phyloP scores from a whole-genome alignment of 2,113 vertebrate species.

The Notarius quadriscutis region DNA sequence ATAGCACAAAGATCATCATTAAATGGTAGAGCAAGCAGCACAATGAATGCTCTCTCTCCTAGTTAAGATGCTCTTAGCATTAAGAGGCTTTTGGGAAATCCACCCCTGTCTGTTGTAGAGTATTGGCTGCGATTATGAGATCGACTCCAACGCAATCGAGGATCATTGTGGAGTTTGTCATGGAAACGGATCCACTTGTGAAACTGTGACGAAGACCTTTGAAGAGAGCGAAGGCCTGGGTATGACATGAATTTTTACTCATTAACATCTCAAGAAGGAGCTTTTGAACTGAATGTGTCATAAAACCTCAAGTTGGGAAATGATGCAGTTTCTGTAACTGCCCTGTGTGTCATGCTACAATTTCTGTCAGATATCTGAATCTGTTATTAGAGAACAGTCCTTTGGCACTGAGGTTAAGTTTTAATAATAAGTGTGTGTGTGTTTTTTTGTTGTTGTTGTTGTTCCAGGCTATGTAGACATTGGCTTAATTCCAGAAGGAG shows the following conservation, averaged over 20 bases:
- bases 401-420: not conserved
- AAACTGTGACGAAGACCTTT: constrained; percentile 84
- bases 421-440: constrained; percentile 15
- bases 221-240: constrained; percentile 85
- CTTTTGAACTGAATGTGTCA: not conserved
- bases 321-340: not conserved
- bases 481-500: constrained; percentile 87
- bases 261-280: not conserved
- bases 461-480: constrained; percentile 88
- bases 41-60: too few species aligned
- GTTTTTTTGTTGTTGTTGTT: too few species aligned
- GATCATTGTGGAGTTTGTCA: constrained; percentile 91
- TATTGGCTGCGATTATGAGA: constrained; percentile 90
- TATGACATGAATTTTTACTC: constrained; percentile 60
- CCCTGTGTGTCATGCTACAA: not conserved
- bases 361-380: not conserved
- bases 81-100: too few species aligned
- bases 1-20: too few species aligned
- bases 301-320: not conserved
- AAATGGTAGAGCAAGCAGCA: too few species aligned
- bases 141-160: constrained; percentile 83
- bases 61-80: too few species aligned
- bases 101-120: constrained; percentile 73
- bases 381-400: not conserved
- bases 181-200: constrained; percentile 88